Evolutionary conservation across 1,140 invertebrate genomes (phyloP), one percentile per base, ranked within the genome.

Genomic region (Cryptotermes secundus): DNA sequence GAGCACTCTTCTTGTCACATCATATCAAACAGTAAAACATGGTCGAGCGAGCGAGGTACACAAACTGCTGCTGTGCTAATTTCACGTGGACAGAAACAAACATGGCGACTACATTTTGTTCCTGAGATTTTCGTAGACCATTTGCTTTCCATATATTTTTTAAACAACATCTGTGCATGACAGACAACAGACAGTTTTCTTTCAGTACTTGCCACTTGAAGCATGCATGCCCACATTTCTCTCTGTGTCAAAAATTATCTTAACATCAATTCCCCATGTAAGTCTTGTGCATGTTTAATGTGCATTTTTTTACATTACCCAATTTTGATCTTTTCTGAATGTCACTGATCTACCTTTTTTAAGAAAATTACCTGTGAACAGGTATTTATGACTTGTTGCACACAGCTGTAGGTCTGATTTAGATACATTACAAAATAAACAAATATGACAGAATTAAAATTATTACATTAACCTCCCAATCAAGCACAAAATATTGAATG

Each of bases 41-140:
- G 80, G 38, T 31, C 35, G 34, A 49, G 53, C 83, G 59, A 35
- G 59, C 49, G 34, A 53, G 35, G n/a, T 49, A 83, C 31, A 83
- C 72, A 59, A 34, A 65, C 82, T 83, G n/a, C 83, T 19, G 34
- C 16, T 31, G n/a, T 59, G 49, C 38, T 59, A 83, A 34, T 36
- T 83, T 83, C 53, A 79, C 45, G 26, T 83, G 72, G 72, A 79
- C 72, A 72, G 72, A 65, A 83, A 83, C 83, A 83, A 83, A 83
- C 34, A 83, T 83, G 83, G 83, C 59, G 45, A 26, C 72, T 83
- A 83, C 72, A 83, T 83, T 83, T 72, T 72, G 83, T 83, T 72
- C 83, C 83, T 83, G 83, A 83, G 83, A 83, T 83, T 72, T 83
- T 83, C 49, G 83, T 65, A 83, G 53, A 83, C 83, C 83, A 83